phyloP scores from a whole-genome alignment of 1,140 invertebrate genomes.

The Lucilia sericata region DNA sequence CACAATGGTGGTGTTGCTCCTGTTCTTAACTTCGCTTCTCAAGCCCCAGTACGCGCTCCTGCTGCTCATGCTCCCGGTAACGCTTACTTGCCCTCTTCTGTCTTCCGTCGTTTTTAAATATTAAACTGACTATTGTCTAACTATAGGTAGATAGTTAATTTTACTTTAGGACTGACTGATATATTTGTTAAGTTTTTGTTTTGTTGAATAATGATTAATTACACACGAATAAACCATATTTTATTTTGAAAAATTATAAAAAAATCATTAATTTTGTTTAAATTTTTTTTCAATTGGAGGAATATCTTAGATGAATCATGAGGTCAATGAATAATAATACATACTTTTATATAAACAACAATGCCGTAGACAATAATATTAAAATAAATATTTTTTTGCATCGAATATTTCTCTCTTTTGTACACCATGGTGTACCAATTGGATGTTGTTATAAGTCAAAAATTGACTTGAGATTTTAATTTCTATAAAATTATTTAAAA shows the following conservation, averaged over 20 bases:
- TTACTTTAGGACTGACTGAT: conserved; percentile 9
- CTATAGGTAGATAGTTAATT: conserved; percentile 9
- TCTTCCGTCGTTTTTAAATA: conserved; percentile 53
- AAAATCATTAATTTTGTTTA: not conserved
- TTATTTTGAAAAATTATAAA: conserved; percentile 9
- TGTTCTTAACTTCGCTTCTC: conserved; percentile 59
- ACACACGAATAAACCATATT: conserved; percentile 27
- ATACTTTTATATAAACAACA: too few species aligned
- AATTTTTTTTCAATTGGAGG: not conserved
- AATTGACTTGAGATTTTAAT: too few species aligned
- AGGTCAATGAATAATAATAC: too few species aligned
- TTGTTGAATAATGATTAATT: conserved; percentile 42
- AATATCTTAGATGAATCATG: too few species aligned
- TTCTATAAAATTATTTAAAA: too few species aligned
- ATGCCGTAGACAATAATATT: too few species aligned
- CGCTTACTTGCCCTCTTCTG: conserved; percentile 58
- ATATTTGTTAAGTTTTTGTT: conserved; percentile 25
- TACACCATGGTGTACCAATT: too few species aligned
- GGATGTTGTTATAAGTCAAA: too few species aligned
- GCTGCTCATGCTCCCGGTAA: conserved; percentile 28
- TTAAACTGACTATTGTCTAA: not conserved
- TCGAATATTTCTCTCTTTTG: too few species aligned
- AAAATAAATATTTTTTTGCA: too few species aligned
- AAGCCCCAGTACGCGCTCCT: conserved; percentile 49
- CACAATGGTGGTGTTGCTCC: conserved; percentile 58